Evolutionary conservation across 2,113 vertebrate species (phyloP), one percentile per base, ranked within the genome.

Genomic region (Rhodinocichla rosea): DNA sequence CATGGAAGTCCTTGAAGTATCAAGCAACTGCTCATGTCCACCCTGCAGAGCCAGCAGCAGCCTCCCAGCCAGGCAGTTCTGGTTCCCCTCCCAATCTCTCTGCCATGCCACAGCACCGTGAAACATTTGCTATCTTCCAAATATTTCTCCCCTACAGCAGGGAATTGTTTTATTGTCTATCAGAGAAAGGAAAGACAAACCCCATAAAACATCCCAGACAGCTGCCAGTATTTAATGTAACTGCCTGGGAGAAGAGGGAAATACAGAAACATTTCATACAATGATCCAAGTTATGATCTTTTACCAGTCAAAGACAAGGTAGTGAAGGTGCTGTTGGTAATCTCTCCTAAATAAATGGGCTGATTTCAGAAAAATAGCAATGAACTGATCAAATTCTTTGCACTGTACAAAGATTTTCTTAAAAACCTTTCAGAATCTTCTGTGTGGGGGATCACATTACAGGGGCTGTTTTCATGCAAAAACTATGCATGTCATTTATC

Each of bases 401-500:
- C 39, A 49, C 12, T 4, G 11, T 6, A 63, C 75, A 44, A 77
- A 91, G 50, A 8, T 60, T 89, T 78, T 30, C 73, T 94, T 81
- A 60, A 53, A 82, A 79, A 85, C 24, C n/a, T 94, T 69, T 68
- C 49, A 23, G 83, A 76, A 50, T 80, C 60, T 83, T 87, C 71
- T 40, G 50, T 3, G 1, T 7, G 62, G 76, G 49, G 83, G 53
- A 93, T 96, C 57, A 26, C 81, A 27, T 95, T 97, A 92, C 89
- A n/a, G 45, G 69, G 80, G 7, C 35, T 87, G 94, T 37, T 80
- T 83, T 96, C 84, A 96, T 88, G 76, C 89, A 76, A 67, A 79
- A 95, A 87, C 56, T 87, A 94, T 93, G 91, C 77, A 19, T 40
- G 82, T 79, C 94, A 62, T 97, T 96, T 95, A 95, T 96, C 95